phyloP scores from a whole-genome alignment of 2,797 vertebrate genomes.

The Austrolebias charrua region DNA sequence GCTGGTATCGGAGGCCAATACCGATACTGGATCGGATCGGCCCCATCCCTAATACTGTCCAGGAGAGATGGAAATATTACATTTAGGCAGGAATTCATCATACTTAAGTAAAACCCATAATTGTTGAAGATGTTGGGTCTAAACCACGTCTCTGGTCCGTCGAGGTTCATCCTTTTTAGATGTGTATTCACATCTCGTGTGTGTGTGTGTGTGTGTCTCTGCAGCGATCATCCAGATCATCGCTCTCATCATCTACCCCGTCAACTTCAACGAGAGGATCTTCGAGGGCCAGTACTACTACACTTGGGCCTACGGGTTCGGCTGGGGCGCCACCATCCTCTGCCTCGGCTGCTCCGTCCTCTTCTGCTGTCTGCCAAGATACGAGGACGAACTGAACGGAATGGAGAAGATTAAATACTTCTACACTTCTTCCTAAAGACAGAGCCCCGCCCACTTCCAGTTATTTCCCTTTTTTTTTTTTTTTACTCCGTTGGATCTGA shows the following conservation, averaged over 20 bases:
- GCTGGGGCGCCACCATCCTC: conserved; percentile 94
- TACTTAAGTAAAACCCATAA: too few relatives aligned
- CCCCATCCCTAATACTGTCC: too few relatives aligned
- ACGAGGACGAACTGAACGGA: conserved; percentile 86
- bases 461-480: conserved; percentile 17
- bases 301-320: conserved; percentile 97
- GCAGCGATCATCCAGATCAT: conserved; percentile 90
- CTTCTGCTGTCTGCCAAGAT: conserved; percentile 92
- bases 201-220: not conserved
- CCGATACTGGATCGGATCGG: too few relatives aligned
- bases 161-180: too few relatives aligned
- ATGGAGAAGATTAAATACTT: conserved; percentile 86
- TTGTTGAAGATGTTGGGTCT: too few relatives aligned
- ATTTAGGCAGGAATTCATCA: too few relatives aligned
- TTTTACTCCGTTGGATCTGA: conserved; percentile 16
- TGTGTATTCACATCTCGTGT: not conserved
- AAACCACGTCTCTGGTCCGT: too few relatives aligned
- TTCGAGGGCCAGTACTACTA: conserved; percentile 85
- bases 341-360: conserved; percentile 88
- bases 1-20: too few relatives aligned
- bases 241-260: conserved; percentile 91
- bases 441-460: conserved; percentile 5
- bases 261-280: conserved; percentile 85
- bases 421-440: conserved; percentile 71
- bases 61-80: too few relatives aligned